Base-by-base conservation (phyloP, 2,797 vertebrate genomes). In the Premnoplex brunnescens region DNA sequence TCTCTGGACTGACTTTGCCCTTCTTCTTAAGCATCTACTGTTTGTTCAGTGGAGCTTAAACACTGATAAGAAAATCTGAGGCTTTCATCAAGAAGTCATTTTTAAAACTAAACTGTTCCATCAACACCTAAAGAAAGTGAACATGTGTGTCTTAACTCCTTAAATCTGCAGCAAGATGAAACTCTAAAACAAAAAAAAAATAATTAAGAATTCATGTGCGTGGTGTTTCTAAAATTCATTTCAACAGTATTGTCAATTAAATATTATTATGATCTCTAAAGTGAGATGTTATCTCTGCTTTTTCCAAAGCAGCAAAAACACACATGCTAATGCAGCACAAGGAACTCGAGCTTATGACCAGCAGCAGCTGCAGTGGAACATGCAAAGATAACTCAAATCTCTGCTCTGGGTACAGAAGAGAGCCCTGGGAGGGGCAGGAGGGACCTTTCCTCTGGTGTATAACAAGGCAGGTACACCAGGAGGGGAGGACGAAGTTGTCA, bases 221-320 rank as follows among this genome's bases (percentile, higher is more conserved):
- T 90, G 34, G 51, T 78, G 73, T 92, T 97, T 95, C 84, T 89
- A 93, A 92, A 55, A 93, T 22, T 93, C n/a, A 74, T 91, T 94
- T 93, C 69, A 75, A 63, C 64, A 94, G 74, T 52, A 58, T 62
- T 94, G 88, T 74, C 85, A 93, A 93, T 92, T 93, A 94, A 85
- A 94, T 73, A 82, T 86, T 94, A 88, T 92, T 55, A 80, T 55
- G 72, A 44, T 74, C 78, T 93, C 73, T 85, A 54, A 63, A 93
- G 52, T 15, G 34, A 92, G 93, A 91, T 89, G 60, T 41, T 93
- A 92, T 95, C 92, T 94, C 66, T 86, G 54, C n/a, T 92, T 91
- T 93, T 95, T 66, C 68, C 72, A 77, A 89, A 91, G 72, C 91
- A 88, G 36, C 74, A 86, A 44, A 92, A 75, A 13, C 1, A 1